Percentiles rank a stretch among this genome's conserved stretches.
These are phyloP conservation scores for Glandiceps talaboti DNA, from an alignment of 53 echinoderm and acorn worm genomes.

Conservation along the genomic window DNA sequence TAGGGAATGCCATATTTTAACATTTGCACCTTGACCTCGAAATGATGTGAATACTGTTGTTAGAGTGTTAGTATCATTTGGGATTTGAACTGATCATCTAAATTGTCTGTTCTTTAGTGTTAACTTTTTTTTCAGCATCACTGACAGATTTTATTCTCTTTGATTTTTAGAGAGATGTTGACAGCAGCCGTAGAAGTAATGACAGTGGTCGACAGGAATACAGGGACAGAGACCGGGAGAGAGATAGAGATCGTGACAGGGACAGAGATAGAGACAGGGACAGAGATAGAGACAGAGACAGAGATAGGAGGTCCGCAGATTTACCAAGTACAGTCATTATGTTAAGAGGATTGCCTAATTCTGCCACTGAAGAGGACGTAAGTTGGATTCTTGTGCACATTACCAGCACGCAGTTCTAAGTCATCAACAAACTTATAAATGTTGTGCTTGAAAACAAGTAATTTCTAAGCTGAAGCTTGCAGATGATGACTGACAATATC, in stretches of 20 bases:
- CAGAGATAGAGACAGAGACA: neutral
- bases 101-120: no score
- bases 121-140: no score
- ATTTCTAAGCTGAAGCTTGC: no score
- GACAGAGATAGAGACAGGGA: neutral
- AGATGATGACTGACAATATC: no score
- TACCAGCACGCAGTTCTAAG: neutral
- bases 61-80: no score
- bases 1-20: no score
- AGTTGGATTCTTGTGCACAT: constrained; percentile 14
- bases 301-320: constrained; percentile 11
- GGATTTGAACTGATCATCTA: no score
- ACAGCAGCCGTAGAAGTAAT: constrained; percentile 20
- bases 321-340: constrained; percentile 44
- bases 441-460: no score
- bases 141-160: no score
- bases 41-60: no score
- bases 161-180: constrained; percentile 12
- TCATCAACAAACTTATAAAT: no score
- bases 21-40: no score
- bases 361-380: constrained; percentile 49
- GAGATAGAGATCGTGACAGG: constrained; percentile 10
- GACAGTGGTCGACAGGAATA: neutral
- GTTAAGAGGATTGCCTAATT: constrained; percentile 31
- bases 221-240: constrained; percentile 5